Percentiles rank a stretch among this genome's conserved stretches.
phyloP scores from a whole-genome alignment of 2,888 invertebrate species.

The Chaetoderma sp. region DNA sequence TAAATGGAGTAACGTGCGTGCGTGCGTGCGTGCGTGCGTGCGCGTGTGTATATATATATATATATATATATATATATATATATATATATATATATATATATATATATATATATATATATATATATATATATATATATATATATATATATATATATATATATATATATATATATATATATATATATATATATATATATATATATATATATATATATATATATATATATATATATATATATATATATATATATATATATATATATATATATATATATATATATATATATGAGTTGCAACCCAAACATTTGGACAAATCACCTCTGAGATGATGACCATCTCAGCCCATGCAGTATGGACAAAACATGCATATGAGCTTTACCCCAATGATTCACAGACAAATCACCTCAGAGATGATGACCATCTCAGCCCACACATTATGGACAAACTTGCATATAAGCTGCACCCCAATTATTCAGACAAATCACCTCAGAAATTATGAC shows the following conservation, averaged over 20 bases:
- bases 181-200: constrained; percentile 2
- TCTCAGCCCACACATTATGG: no score
- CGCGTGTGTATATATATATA: neutral
- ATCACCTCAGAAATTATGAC: no score
- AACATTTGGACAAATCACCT: no score
- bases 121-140: constrained; percentile 9
- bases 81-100: neutral
- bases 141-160: neutral
- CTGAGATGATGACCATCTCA: no score
- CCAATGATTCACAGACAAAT: no score
- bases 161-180: constrained; percentile 1
- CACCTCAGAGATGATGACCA: no score
- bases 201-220: neutral
- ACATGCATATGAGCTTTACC: no score
- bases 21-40: neutral
- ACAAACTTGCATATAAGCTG: no score
- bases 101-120: neutral
- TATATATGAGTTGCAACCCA: no score
- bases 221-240: neutral
- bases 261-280: no score
- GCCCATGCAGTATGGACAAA: no score
- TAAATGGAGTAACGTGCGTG: neutral
- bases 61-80: constrained; percentile 1
- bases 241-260: neutral
- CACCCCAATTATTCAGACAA: no score